Base-by-base conservation (phyloP, 2,888 invertebrate species). In the Silvanus unidentatus region DNA sequence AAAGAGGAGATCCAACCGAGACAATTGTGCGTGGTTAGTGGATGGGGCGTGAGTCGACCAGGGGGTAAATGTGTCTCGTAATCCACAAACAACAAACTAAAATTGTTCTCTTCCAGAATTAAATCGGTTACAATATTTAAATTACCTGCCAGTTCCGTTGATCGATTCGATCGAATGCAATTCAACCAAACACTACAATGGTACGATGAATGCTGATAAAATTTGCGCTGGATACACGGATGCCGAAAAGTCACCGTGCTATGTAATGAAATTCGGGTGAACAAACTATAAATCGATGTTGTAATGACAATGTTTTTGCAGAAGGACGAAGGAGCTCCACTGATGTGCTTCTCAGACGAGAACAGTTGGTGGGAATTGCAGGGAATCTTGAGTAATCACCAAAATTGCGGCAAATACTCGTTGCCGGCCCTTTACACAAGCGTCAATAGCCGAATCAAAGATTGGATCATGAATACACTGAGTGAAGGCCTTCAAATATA, bases 291-390 rank as follows among this genome's bases (percentile, higher is more conserved):
- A 14, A 39, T 22, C 32, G 5, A 11, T 2, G 30, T 40, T 32
- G 42, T 49, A 2, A 34, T 45, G 35, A n/a, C n/a, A n/a, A n/a
- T n/a, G n/a, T n/a, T 42, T 50, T 70, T 72, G 40, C 58, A 82
- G 82, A 79, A 80, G 55, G 80, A 81, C 54, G 79, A 80, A 66
- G 82, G 82, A n/a, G 78, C 81, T 13, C 81, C 82, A 8, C 58
- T 83, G 44, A 79, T 81, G 76, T 82, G 83, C 56, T 71, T 75
- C 56, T 75, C 72, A 36, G 75, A 76, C 44, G 55, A 58, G 13
- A 69, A 69, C 2, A 73, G 73, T 28, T 69, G 71, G 40, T 81
- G 81, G 81, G 77, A 79, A 59, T 69, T 82, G 38, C 77, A 78
- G 51, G 82, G 81, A 11, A 65, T 81, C 39, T 70, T 81, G 35